Evolutionary conservation across 2,113 vertebrate species (phyloP), one percentile per base, ranked within the genome.

Genomic region (Macrotis lagotis): DNA sequence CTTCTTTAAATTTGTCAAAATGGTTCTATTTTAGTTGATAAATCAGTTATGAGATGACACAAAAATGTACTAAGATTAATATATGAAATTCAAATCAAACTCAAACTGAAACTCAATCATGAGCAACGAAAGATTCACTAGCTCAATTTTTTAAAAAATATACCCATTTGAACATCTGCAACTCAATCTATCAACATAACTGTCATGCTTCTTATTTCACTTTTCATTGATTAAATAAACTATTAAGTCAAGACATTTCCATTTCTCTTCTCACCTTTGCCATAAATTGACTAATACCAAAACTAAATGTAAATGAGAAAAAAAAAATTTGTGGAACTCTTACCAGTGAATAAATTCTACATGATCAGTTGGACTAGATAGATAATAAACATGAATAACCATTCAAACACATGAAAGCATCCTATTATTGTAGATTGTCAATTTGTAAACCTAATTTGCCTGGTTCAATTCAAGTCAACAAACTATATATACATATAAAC

Each of bases 161-260:
- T 92, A 25, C 88, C n/a, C 48, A 51, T 96, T 49, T 51, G 44
- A 95, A 66, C 28, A 93, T 90, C 47, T 48, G 89, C 48, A 96
- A 97, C 93, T 94, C 88, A 94, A 94, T 95, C 50, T 96, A 97
- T 97, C 90, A 96, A 94, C 93, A 83, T 24, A 93, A 55, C n/a
- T 94, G 92, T 90, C 92, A 96, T 26, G 5, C 16, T 91, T 93
- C 31, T 94, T 96, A 22, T 74, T 74, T 83, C n/a, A 44, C 10
- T 44, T 83, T 83, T 24, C 37, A 22, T 44, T 83, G 19, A 83
- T 83, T 5, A 96, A 51, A 49, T 59, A 26, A 96, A 94, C 22
- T 25, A n/a, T 25, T 92, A 31, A 0, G 7, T 83, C 37, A 83
- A 83, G 37, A 83, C 6, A 22, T 44, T 83, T 74, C 44, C 44